Conservation (phyloP, 2,113 vertebrate species). For the Lipotes vexillifer region DNA sequence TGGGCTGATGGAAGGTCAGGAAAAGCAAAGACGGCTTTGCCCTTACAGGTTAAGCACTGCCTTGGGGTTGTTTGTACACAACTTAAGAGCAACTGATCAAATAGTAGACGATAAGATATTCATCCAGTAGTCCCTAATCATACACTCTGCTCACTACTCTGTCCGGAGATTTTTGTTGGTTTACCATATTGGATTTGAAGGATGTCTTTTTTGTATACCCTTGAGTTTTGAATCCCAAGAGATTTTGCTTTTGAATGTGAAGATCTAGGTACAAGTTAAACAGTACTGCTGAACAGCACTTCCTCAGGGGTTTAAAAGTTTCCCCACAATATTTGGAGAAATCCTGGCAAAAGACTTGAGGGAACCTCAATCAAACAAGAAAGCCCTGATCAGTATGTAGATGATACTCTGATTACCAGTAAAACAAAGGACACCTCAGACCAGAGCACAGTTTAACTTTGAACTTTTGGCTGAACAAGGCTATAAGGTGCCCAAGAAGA, state of each 20-base stretch:
- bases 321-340: neutral
- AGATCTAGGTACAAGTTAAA: neutral
- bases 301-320: neutral
- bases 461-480: neutral
- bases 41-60: neutral
- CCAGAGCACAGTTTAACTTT: neutral
- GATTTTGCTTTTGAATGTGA: neutral
- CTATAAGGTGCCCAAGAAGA: neutral
- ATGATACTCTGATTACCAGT: neutral
- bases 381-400: neutral
- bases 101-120: neutral
- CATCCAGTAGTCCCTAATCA: neutral
- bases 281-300: neutral
- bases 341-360: neutral
- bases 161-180: neutral
- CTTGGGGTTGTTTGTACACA: neutral
- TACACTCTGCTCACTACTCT: neutral
- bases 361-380: neutral
- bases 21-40: neutral
- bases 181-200: neutral
- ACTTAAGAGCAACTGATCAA: neutral
- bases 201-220: neutral
- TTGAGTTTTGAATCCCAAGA: neutral
- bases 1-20: neutral
- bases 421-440: neutral